Base-by-base conservation (phyloP, 2,113 vertebrate species). In the Larimichthys polyactis region DNA sequence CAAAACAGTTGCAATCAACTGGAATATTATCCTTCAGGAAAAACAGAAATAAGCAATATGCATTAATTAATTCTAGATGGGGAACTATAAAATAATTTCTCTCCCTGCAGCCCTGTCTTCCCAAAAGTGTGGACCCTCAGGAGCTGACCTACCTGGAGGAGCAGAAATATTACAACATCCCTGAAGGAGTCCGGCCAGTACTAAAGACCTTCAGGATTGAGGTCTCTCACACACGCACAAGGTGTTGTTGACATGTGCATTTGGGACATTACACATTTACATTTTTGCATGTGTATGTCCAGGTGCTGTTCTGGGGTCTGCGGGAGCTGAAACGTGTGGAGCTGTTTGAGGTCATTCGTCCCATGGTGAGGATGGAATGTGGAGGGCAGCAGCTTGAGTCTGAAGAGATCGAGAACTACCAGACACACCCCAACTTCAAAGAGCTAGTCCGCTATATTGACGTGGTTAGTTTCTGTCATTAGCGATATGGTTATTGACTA, bases 281-380 rank as follows among this genome's bases (percentile, higher is more conserved):
- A 15, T 75, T 22, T 60, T 27, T 58, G 0, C 52, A 2, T 63
- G 7, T 66, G 16, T 79, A 20, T 64, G 1, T 71, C 62, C 84
- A 99, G 98, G 96, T 97, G 83, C 92, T 99, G 64, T 98, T 98
- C 93, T 99, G 97, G 97, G 98, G 97, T 51, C 90, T 99, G 24
- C 91, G 98, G 40, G 95, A 96, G 78, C 94, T 99, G 70, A 97
- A 95, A 79, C 85, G 96, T 20, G 96, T 99, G 82, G 96, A 99
- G 64, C 91, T 99, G 44, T 98, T 99, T 0, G 96, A 97, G 83
- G 97, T 99, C 75, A 96, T 97, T 72, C 96, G 96, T 16, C 98
- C 97, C 1, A 93, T 96, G 83, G 96, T 99, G 78, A 94, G 93
- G 75, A 94, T 98, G 58, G 98, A 99, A 93, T 97, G 97, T 88